phyloP scores from a whole-genome alignment of 2,888 invertebrate species.

The Mythimna impura region DNA sequence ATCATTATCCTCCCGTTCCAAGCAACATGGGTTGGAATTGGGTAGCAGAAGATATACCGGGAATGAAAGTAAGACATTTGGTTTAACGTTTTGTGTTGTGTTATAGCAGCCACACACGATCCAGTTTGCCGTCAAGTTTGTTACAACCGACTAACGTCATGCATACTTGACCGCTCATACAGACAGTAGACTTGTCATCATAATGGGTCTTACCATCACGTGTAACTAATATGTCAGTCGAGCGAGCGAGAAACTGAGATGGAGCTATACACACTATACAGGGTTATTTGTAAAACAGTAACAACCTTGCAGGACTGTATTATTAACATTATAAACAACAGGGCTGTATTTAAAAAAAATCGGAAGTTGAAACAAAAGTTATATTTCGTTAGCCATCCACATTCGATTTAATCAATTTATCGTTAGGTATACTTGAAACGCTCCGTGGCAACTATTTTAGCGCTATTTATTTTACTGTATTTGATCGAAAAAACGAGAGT shows the following conservation, averaged over 20 bases:
- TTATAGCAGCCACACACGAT: too few species aligned
- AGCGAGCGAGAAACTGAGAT: too few species aligned
- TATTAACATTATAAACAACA: too few species aligned
- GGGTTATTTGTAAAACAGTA: too few species aligned
- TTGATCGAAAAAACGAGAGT: background rate
- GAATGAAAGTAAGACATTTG: conserved; percentile 79
- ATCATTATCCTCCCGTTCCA: conserved; percentile 83
- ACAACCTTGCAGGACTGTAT: too few species aligned
- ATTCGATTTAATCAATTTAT: background rate
- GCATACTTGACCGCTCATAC: too few species aligned
- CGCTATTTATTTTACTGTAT: background rate
- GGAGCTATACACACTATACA: too few species aligned
- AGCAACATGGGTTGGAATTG: conserved; percentile 88
- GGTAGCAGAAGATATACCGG: conserved; percentile 85
- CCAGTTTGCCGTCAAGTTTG: too few species aligned
- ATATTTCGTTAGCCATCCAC: background rate
- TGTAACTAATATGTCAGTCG: too few species aligned
- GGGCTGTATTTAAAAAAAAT: background rate
- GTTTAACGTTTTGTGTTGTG: background rate
- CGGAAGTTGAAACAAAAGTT: background rate
- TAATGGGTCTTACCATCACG: too few species aligned
- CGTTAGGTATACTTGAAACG: background rate
- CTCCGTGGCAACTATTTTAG: background rate
- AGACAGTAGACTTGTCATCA: too few species aligned
- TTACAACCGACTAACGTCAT: too few species aligned